Evolutionary conservation across 2,888 invertebrate genomes (phyloP).

Genomic region (Drosophila meridiana): DNA sequence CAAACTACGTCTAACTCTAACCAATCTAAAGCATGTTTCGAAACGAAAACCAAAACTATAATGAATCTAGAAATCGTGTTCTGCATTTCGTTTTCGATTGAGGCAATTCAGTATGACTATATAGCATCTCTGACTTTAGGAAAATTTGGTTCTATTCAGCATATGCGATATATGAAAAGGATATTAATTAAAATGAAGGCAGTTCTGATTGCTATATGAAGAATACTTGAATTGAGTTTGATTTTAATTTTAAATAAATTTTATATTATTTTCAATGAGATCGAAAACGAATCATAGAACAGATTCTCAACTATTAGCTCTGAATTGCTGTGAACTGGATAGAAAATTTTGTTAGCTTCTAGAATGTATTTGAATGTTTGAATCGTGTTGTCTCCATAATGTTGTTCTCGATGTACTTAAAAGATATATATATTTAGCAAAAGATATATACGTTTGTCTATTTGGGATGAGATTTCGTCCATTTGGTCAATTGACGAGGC

Average conservation of each 20-base stretch:
- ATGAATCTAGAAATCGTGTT: background rate
- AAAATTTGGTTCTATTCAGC: background rate
- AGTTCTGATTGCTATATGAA: background rate
- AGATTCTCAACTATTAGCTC: slow-evolving; percentile 26
- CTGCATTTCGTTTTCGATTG: background rate
- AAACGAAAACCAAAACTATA: background rate
- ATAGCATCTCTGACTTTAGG: background rate
- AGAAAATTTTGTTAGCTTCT: slow-evolving; percentile 38
- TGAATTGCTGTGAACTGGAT: slow-evolving; percentile 34
- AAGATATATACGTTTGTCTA: slow-evolving; percentile 7
- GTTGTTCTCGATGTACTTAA: slow-evolving; percentile 14
- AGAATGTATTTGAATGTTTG: slow-evolving; percentile 27
- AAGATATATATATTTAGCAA: slow-evolving; percentile 1
- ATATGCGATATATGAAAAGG: background rate
- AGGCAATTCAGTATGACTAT: background rate
- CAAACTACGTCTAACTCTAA: slow-evolving; percentile 13
- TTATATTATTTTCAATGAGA: background rate
- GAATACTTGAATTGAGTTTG: background rate
- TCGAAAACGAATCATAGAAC: background rate
- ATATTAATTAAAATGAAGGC: background rate
- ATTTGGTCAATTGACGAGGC: slow-evolving; percentile 25
- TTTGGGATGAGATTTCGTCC: background rate
- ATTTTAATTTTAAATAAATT: background rate
- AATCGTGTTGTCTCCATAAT: slow-evolving; percentile 25
- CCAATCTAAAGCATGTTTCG: slow-evolving; percentile 20